A percentile compares a stretch with the other conserved stretches of the same genome.
Evolutionary conservation across 2,113 vertebrate genomes (phyloP).

Genomic region (Pseudois nayaur): DNA sequence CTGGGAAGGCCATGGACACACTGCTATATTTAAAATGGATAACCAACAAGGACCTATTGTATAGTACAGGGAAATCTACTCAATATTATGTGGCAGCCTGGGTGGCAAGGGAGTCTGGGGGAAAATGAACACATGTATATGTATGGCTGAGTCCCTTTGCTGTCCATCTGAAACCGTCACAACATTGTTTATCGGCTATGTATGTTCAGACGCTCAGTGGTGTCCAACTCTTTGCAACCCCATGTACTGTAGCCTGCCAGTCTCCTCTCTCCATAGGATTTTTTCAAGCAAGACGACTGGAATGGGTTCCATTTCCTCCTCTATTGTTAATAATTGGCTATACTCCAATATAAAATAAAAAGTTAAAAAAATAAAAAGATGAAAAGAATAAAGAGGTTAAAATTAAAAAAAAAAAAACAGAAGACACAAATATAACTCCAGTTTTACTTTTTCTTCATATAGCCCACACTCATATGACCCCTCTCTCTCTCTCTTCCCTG

Average conservation of each 20-base stretch:
- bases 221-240: background rate
- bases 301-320: background rate
- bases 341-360: background rate
- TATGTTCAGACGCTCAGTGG: background rate
- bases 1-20: background rate
- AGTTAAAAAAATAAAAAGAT: background rate
- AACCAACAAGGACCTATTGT: background rate
- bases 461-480: background rate
- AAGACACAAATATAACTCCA: background rate
- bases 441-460: background rate
- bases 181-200: background rate
- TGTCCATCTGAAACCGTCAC: background rate
- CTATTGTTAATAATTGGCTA: background rate
- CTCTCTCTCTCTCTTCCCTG: too few species aligned
- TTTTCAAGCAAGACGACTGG: background rate
- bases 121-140: background rate
- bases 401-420: background rate
- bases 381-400: background rate
- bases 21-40: background rate
- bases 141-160: background rate
- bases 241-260: background rate
- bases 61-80: background rate
- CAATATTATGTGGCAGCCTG: background rate
- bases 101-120: background rate
- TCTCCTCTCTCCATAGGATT: background rate